These are phyloP conservation scores for Rhagologus leucostigma DNA, from an alignment of 2,113 vertebrate species.

Conservation along the genomic window DNA sequence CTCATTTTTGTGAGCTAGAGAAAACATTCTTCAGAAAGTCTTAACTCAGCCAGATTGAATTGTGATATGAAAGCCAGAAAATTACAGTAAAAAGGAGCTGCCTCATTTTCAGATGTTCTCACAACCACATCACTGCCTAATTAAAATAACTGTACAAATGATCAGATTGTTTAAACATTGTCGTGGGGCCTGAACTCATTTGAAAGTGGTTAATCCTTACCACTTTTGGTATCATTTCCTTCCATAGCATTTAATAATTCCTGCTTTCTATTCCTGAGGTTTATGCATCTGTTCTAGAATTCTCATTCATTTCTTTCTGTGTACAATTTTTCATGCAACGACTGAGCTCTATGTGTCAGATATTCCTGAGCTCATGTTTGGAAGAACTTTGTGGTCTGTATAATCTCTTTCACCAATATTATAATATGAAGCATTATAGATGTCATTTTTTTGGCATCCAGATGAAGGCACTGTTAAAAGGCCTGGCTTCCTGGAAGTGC, in stretches of 20 bases:
- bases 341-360: not conserved
- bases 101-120: not conserved
- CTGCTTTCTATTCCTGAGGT: slow-evolving; percentile 33
- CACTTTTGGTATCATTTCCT: slow-evolving; percentile 46
- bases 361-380: not conserved
- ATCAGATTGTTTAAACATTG: not conserved
- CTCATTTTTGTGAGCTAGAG: not conserved
- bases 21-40: not conserved
- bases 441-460: not conserved
- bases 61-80: not conserved
- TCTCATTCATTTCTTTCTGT: not conserved
- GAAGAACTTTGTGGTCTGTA: not conserved
- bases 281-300: not conserved
- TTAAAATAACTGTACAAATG: not conserved
- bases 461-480: not conserved
- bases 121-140: not conserved
- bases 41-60: not conserved
- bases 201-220: not conserved
- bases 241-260: not conserved
- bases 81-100: not conserved
- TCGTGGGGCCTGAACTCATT: not conserved
- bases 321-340: not conserved
- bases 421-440: not conserved
- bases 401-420: not conserved
- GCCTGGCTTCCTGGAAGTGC: not conserved